These are phyloP conservation scores for Drosophila lutescens DNA, from an alignment of 2,888 invertebrate genomes.

Conservation along the genomic window DNA sequence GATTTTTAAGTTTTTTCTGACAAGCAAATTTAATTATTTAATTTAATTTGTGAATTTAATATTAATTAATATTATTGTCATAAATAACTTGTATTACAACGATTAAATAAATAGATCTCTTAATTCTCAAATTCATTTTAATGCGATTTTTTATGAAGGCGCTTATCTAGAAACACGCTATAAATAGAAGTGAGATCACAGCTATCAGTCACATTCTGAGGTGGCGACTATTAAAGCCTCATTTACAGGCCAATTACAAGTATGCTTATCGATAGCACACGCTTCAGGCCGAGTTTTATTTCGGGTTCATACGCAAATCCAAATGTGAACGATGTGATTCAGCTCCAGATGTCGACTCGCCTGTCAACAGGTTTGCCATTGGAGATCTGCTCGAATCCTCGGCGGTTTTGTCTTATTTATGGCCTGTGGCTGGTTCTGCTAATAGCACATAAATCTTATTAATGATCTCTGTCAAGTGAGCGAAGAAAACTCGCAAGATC, in stretches of 20 bases:
- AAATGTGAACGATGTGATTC: constrained; percentile 14
- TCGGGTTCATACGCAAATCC: neutral
- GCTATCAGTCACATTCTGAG: constrained; percentile 11
- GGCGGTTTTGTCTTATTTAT: constrained; percentile 69
- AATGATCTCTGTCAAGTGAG: constrained; percentile 82
- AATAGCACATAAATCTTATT: constrained; percentile 82
- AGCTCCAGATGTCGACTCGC: constrained; percentile 51
- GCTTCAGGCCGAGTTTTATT: neutral
- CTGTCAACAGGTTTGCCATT: constrained; percentile 71
- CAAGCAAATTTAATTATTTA: no score
- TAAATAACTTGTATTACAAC: no score
- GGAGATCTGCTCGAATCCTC: constrained; percentile 26
- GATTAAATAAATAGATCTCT: no score
- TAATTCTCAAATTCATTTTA: neutral
- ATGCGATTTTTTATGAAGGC: neutral
- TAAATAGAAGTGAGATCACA: neutral
- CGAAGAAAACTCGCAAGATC: constrained; percentile 29
- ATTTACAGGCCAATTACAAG: constrained; percentile 39
- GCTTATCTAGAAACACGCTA: neutral
- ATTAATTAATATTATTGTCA: no score
- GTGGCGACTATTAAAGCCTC: constrained; percentile 11
- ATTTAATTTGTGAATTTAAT: no score
- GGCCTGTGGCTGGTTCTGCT: constrained; percentile 78
- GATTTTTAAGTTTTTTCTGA: no score
- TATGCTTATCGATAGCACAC: constrained; percentile 24